Evolutionary conservation across 2,113 vertebrate species (phyloP), one percentile per base, ranked within the genome.

Genomic region (Microcebus griseorufus): DNA sequence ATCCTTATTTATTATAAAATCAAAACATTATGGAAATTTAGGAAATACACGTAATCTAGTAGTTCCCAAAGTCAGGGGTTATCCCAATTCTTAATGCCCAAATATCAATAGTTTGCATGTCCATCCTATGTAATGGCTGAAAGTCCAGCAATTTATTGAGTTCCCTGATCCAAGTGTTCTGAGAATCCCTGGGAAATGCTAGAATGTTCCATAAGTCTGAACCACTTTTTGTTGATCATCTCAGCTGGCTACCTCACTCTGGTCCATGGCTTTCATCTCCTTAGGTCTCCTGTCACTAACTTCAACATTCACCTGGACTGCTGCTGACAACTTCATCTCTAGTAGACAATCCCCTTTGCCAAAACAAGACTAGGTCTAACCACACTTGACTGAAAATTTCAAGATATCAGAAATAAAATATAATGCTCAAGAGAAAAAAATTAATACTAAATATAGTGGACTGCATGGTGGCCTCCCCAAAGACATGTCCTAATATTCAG

Each of bases 1-100:
- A 69, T 48, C 9, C 42, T 69, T 94, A 20, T 93, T 90, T 85
- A 86, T 83, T 82, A 78, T 58, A 51, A 96, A 92, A 94, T 92
- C 14, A 89, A 86, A 85, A 85, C n/a, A 88, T 75, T 86, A 67
- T 55, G 37, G 45, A 84, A 51, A 55, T 65, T 65, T 75, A 75
- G 32, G 64, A 91, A 92, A 92, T 58, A 82, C 2, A 69, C 29
- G 34, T 69, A 76, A 86, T 2, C 11, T 89, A 78, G 42, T 11
- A 48, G 10, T 92, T 94, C 7, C 29, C 58, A 70, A 75, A 73
- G 58, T 75, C n/a, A 65, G 23, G n/a, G 9, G 17, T 73, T 79
- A 67, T 12, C 39, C 8, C 34, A 55, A 20, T 29, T 88, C 75
- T 92, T 89, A 85, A 92, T 42, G 37, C 1, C 16, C 65, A 91